Conservation (phyloP, 2,888 invertebrate species). For the Tenodera sinensis region DNA sequence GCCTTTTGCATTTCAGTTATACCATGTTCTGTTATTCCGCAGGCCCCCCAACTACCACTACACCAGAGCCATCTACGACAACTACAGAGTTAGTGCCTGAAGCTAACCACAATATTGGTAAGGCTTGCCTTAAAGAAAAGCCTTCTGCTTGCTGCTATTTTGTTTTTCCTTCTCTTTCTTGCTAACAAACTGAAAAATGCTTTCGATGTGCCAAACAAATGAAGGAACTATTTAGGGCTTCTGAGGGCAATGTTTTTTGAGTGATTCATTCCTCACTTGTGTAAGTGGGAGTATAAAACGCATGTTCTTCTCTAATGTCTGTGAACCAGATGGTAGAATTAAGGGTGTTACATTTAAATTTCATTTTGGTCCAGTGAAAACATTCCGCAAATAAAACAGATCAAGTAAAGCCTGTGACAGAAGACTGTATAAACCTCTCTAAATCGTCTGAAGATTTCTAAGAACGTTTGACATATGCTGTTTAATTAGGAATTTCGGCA, state of each 20-base stretch:
- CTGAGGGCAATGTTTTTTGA: too few relatives aligned
- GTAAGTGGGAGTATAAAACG: neutral
- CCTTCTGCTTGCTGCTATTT: neutral
- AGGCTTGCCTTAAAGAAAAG: neutral
- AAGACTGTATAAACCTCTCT: too few relatives aligned
- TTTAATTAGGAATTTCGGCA: too few relatives aligned
- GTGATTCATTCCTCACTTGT: neutral
- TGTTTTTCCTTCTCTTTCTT: neutral
- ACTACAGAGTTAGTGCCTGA: neutral
- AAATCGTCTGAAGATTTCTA: too few relatives aligned
- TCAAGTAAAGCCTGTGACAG: too few relatives aligned
- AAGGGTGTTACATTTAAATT: too few relatives aligned
- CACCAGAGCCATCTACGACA: slow-evolving; percentile 21
- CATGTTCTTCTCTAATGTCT: neutral
- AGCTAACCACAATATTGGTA: neutral
- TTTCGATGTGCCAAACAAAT: neutral
- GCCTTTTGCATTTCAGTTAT: neutral
- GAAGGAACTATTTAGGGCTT: neutral
- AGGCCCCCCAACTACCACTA: slow-evolving; percentile 27
- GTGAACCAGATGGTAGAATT: neutral
- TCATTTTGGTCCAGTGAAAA: too few relatives aligned
- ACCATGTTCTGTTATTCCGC: slow-evolving; percentile 24
- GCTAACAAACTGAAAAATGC: neutral
- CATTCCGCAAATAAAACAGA: too few relatives aligned
- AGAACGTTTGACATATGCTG: too few relatives aligned